A percentile compares a stretch with the other conserved stretches of the same genome.
Conservation (phyloP, 2,113 vertebrate genomes). For the Scytalopus superciliaris region DNA sequence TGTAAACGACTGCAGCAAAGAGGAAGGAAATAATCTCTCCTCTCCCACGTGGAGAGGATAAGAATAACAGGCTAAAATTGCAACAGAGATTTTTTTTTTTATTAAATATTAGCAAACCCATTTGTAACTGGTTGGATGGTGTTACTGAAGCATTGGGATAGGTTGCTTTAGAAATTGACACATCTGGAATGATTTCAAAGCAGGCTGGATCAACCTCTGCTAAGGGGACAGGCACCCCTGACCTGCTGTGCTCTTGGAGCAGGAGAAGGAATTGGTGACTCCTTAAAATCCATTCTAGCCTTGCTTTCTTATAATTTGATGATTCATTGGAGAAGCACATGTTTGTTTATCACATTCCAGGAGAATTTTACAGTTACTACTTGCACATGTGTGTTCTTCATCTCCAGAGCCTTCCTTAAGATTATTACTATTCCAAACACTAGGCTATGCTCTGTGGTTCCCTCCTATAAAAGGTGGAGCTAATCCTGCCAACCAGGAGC, state of each 20-base stretch:
- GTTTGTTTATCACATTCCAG: background rate
- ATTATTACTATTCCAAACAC: background rate
- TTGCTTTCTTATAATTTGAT: background rate
- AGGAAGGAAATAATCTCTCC: conserved; percentile 56
- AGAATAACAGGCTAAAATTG: conserved; percentile 43
- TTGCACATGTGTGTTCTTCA: background rate
- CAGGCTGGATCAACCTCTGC: background rate
- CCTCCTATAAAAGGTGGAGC: background rate
- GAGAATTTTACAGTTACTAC: background rate
- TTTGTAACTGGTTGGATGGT: background rate
- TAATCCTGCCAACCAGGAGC: background rate
- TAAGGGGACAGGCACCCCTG: background rate
- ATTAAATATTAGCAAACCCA: background rate
- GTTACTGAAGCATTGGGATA: background rate
- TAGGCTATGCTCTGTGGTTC: background rate
- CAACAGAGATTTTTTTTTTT: background rate
- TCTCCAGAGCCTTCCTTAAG: background rate
- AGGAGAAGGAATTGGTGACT: background rate
- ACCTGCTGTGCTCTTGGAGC: background rate
- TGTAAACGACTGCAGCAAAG: conserved; percentile 47
- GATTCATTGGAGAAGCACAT: background rate
- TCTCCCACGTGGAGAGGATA: conserved; percentile 44
- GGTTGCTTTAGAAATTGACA: background rate
- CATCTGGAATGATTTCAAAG: background rate
- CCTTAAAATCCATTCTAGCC: background rate